Evolutionary conservation across 2,888 invertebrate species (phyloP).

Genomic region (Petrolisthes manimaculis): DNA sequence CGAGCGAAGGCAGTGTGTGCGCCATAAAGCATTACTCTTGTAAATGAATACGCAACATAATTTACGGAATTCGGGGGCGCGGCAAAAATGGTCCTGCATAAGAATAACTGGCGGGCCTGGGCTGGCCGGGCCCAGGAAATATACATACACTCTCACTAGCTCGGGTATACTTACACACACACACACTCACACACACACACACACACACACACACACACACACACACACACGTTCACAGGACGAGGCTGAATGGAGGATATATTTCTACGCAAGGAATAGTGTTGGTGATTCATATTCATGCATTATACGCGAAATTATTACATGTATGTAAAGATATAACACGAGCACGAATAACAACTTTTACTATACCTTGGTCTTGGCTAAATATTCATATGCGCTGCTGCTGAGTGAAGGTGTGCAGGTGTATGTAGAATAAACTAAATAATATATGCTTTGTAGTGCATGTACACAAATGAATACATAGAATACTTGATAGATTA

Average conservation of each 20-base stretch:
- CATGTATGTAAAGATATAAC: background rate
- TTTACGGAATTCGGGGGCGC: constrained; percentile 28
- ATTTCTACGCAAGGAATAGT: background rate
- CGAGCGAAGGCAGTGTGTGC: constrained; percentile 28
- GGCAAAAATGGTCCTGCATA: constrained; percentile 11
- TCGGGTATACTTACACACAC: constrained; percentile 1
- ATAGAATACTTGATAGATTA: too few species aligned
- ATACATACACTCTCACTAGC: background rate
- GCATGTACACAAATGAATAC: too few species aligned
- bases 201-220: background rate
- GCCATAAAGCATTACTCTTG: constrained; percentile 29
- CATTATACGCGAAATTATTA: background rate
- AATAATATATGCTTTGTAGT: too few species aligned
- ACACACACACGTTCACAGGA: background rate
- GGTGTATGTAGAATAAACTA: too few species aligned
- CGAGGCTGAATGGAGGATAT: background rate
- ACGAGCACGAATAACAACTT: background rate
- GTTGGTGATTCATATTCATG: background rate
- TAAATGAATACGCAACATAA: constrained; percentile 34
- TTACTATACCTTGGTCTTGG: background rate
- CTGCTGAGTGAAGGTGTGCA: too few species aligned
- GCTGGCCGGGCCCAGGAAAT: constrained; percentile 19
- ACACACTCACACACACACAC: background rate
- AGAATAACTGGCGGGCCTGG: constrained; percentile 37
- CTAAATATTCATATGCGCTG: too few species aligned